Conservation (phyloP, 1,140 invertebrate species). For the Elymnias hypermnestra region DNA sequence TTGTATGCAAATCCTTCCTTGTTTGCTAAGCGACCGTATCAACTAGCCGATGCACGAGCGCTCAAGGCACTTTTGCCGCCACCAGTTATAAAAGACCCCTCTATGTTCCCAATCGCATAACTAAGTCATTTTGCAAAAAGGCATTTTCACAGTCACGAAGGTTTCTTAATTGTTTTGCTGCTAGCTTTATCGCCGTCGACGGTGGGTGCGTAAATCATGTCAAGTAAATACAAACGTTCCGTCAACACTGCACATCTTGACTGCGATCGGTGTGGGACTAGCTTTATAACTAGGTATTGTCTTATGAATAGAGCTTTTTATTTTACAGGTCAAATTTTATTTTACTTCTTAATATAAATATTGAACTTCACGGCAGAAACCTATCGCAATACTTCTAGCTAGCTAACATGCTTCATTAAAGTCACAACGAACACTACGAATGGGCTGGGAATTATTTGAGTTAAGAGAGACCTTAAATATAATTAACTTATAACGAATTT, state of each 20-base stretch:
- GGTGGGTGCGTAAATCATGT: constrained; percentile 58
- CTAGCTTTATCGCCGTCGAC: constrained; percentile 40
- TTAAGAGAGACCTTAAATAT: no score
- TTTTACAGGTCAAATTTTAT: no score
- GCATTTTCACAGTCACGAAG: constrained; percentile 23
- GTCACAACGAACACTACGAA: no score
- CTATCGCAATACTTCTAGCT: no score
- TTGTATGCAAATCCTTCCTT: constrained; percentile 46
- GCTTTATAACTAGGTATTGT: constrained; percentile 34
- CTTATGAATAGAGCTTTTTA: constrained; percentile 4
- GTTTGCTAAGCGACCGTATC: constrained; percentile 55
- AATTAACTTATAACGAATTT: no score
- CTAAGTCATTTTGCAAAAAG: constrained; percentile 11
- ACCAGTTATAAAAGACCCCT: constrained; percentile 36
- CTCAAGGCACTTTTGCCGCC: constrained; percentile 33
- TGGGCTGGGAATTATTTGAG: no score
- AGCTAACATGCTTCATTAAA: no score
- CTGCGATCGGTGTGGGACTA: constrained; percentile 40
- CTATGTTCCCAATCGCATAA: constrained; percentile 17
- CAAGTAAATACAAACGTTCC: constrained; percentile 54
- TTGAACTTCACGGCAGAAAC: no score
- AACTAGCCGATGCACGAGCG: constrained; percentile 50
- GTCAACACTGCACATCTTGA: constrained; percentile 50
- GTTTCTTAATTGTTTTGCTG: constrained; percentile 33
- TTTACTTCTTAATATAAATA: no score